Conservation (phyloP, 1,140 invertebrate species). For the Aporrectodea caliginosa region DNA sequence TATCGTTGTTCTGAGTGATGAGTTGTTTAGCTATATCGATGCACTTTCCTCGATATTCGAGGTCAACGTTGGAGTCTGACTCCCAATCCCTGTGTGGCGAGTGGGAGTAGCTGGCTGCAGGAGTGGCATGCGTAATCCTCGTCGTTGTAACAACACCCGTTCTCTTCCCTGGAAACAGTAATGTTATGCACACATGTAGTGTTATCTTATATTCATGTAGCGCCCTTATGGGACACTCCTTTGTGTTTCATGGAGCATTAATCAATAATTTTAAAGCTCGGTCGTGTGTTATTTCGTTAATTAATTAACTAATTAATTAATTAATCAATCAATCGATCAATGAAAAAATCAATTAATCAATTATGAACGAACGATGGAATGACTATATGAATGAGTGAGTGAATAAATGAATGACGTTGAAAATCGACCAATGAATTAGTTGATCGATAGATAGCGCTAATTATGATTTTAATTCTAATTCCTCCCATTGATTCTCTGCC, state of each 20-base stretch:
- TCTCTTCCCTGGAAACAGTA: slow-evolving; percentile 59
- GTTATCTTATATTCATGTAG: no score
- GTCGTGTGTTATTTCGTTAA: not conserved
- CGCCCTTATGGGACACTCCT: no score
- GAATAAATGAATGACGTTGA: not conserved
- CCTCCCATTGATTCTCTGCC: not conserved
- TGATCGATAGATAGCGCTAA: not conserved
- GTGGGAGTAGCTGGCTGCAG: slow-evolving; percentile 76
- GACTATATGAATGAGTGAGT: no score
- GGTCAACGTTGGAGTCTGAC: slow-evolving; percentile 35
- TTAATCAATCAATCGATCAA: no score
- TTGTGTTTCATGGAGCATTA: not conserved
- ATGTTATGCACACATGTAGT: no score
- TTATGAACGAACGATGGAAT: not conserved
- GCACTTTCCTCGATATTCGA: slow-evolving; percentile 37
- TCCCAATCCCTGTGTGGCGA: slow-evolving; percentile 60
- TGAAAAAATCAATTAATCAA: no score
- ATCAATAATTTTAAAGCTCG: not conserved
- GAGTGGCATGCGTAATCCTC: slow-evolving; percentile 83
- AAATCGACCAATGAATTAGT: not conserved
- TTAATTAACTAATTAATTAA: no score
- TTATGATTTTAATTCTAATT: no score
- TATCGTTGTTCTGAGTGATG: slow-evolving; percentile 38
- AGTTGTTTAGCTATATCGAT: slow-evolving; percentile 55
- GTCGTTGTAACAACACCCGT: slow-evolving; percentile 86